Conservation (phyloP, 1,140 invertebrate species). For the Galleria mellonella region DNA sequence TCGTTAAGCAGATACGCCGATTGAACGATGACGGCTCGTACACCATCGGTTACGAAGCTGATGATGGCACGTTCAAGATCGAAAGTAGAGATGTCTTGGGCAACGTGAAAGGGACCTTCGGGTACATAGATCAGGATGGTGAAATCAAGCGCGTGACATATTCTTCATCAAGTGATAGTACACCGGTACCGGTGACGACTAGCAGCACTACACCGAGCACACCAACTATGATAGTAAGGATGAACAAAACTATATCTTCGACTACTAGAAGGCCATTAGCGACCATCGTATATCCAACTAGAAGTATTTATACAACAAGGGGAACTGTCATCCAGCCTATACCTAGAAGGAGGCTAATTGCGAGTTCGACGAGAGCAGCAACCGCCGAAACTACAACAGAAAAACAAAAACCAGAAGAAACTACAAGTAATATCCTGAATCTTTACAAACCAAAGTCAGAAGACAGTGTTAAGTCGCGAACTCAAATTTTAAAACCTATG, state of each 20-base stretch:
- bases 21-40: slow-evolving; percentile 90
- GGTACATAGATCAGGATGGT: slow-evolving; percentile 87
- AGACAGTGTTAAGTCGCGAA: slow-evolving; percentile 38
- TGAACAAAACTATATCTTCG: slow-evolving; percentile 64
- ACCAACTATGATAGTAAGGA: slow-evolving; percentile 51
- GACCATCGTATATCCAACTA: slow-evolving; percentile 67
- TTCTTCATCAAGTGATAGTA: slow-evolving; percentile 75
- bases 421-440: slow-evolving; percentile 45
- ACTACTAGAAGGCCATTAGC: slow-evolving; percentile 65
- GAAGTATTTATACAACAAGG: slow-evolving; percentile 63
- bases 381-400: slow-evolving; percentile 44
- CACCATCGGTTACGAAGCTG: slow-evolving; percentile 89
- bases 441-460: slow-evolving; percentile 46
- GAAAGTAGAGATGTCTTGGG: slow-evolving; percentile 87
- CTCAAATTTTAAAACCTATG: slow-evolving; percentile 47
- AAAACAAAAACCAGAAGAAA: slow-evolving; percentile 44
- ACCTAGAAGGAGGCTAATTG: slow-evolving; percentile 70
- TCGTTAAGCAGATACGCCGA: slow-evolving; percentile 85
- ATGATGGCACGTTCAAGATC: slow-evolving; percentile 89
- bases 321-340: slow-evolving; percentile 78
- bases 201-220: slow-evolving; percentile 65
- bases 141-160: slow-evolving; percentile 91
- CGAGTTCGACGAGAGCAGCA: slow-evolving; percentile 27
- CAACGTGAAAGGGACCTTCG: slow-evolving; percentile 90
- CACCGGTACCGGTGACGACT: slow-evolving; percentile 57